Percentiles rank a stretch among this genome's conserved stretches.
Evolutionary conservation across 2,113 vertebrate genomes (phyloP).

Genomic region (Syngnathus floridae): DNA sequence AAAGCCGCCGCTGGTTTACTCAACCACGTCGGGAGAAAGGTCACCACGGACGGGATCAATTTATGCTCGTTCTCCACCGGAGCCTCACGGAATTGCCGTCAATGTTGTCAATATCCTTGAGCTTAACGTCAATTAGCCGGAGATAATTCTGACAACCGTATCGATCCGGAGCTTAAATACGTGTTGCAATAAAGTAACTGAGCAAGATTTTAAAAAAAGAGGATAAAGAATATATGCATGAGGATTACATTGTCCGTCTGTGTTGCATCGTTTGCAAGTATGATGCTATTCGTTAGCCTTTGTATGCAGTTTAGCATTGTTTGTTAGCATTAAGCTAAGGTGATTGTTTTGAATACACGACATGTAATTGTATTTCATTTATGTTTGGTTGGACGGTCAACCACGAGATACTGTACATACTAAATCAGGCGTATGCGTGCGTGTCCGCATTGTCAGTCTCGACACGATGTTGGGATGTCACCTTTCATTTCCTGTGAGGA

Average conservation of each 20-base stretch:
- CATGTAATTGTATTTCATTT: not conserved
- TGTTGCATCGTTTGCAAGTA: too few species aligned
- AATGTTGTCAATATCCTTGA: not conserved
- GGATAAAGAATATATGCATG: too few species aligned
- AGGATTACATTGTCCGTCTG: too few species aligned
- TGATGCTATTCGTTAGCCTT: too few species aligned
- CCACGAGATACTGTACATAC: not conserved
- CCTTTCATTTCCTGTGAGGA: conserved; percentile 7
- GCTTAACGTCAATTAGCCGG: not conserved
- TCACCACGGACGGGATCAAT: conserved; percentile 6
- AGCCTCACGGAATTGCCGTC: not conserved
- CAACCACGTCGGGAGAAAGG: conserved; percentile 5
- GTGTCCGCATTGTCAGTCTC: not conserved
- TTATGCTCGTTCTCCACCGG: not conserved
- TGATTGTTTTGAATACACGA: too few species aligned
- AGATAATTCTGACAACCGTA: not conserved
- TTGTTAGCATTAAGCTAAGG: too few species aligned
- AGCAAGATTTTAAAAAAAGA: not conserved
- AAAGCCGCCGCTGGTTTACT: conserved; percentile 6
- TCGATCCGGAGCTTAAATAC: not conserved
- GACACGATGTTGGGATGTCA: not conserved
- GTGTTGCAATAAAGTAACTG: not conserved
- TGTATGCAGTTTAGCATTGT: too few species aligned
- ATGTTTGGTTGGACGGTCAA: not conserved
- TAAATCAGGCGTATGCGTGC: not conserved